These are phyloP conservation scores for Pecten maximus DNA, from an alignment of 2,888 invertebrate species.

Conservation along the genomic window DNA sequence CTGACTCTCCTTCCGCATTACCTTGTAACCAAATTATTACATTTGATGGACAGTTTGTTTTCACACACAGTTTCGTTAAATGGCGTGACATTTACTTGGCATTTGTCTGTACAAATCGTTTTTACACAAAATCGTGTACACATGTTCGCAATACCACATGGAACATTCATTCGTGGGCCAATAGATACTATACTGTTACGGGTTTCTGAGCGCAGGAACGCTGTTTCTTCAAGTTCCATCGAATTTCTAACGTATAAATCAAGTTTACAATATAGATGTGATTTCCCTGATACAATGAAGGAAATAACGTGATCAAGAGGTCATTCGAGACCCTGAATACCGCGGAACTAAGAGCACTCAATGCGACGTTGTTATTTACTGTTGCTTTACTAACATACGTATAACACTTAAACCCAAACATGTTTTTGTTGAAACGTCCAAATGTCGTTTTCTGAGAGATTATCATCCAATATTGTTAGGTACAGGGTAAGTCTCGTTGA, in stretches of 20 bases:
- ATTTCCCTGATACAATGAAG: not conserved
- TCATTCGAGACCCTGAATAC: not conserved
- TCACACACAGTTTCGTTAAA: not conserved
- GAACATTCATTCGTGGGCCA: not conserved
- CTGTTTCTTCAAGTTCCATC: not conserved
- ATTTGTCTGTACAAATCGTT: not conserved
- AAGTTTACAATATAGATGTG: not conserved
- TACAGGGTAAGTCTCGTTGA: not conserved
- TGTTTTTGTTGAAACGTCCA: not conserved
- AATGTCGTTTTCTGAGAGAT: not conserved
- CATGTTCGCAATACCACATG: not conserved
- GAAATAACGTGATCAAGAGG: not conserved
- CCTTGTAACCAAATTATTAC: not conserved
- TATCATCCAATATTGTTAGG: not conserved
- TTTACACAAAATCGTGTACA: not conserved
- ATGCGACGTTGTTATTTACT: not conserved
- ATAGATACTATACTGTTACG: not conserved
- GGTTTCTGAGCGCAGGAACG: not conserved
- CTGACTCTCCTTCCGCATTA: not conserved
- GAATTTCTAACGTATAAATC: not conserved
- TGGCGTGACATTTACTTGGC: conserved; percentile 9
- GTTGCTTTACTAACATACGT: not conserved
- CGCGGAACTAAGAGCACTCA: not conserved
- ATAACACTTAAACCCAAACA: not conserved
- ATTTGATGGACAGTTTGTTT: not conserved